Evolutionary conservation across 2,113 vertebrate genomes (phyloP), one percentile per base, ranked within the genome.

Genomic region (Psettodes erumei): DNA sequence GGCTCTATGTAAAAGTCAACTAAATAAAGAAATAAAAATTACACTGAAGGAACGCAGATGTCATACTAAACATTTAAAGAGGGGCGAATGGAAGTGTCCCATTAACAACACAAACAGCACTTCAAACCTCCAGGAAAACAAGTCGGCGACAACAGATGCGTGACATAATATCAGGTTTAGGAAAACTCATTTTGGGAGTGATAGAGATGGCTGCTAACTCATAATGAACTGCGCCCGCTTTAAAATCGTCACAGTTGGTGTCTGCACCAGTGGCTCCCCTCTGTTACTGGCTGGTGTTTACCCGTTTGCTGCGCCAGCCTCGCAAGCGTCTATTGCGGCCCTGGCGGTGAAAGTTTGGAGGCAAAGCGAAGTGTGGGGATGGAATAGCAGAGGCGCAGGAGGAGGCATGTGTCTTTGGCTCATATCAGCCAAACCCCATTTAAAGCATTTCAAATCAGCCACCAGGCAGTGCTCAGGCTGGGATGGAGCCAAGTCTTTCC

Each of bases 391-490:
- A 61, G 56, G 76, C 58, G 25, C 58, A 16, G 67, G 75, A 55
- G 63, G 53, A 73, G 42, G 77, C 77, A 77, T 72, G 75, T 50
- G 77, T 77, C 71, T 83, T 83, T 85, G 90, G 86, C 86, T 82
- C 16, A 11, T 48, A 38, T 72, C 77, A 35, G 27, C 45, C 72
- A 27, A 59, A 67, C 63, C 54, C 58, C 82, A 86, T 79, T 86
- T 87, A 88, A 79, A 82, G 70, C 54, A n/a, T 83, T 85, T 86
- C 87, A 88, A n/a, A 84, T 87, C 85, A 86, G 73, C 47, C 61
- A 75, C 56, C 47, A 38, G 82, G 77, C 79, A 82, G 60, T 33
- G 13, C 43, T 66, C n/a, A 25, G 66, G 35, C 38, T 75, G 53
- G 50, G 70, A 58, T 8, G 28, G 45, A 25, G 82, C 83, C 83